A percentile compares a stretch with the other conserved stretches of the same genome.
Conservation (phyloP, 2,113 vertebrate species). For the Atractosteus spatula region DNA sequence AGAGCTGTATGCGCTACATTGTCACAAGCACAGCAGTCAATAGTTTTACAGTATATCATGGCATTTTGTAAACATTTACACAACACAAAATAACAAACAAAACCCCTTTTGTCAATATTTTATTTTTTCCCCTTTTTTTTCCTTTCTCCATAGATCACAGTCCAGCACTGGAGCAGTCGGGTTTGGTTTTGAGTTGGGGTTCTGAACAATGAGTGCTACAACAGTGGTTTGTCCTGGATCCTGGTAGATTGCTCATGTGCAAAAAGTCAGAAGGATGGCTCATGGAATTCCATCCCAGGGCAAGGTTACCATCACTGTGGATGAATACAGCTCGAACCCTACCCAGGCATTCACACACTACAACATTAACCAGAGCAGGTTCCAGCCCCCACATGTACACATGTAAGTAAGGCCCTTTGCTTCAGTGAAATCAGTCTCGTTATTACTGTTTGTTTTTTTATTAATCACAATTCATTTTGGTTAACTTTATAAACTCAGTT, state of each 20-base stretch:
- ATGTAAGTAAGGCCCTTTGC: constrained; percentile 77
- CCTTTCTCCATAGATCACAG: constrained; percentile 54
- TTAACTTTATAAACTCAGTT: too few relatives aligned
- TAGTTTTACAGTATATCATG: too few relatives aligned
- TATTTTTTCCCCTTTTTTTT: not conserved
- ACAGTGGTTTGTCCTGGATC: constrained; percentile 68
- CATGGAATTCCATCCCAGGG: constrained; percentile 91
- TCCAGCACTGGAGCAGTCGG: constrained; percentile 61
- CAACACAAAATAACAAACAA: not conserved
- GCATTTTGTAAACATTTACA: not conserved
- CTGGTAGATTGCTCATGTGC: constrained; percentile 89
- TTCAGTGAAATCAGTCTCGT: too few relatives aligned
- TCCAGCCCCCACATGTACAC: constrained; percentile 96
- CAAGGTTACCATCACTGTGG: constrained; percentile 94
- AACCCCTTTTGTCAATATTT: not conserved
- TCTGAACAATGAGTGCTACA: constrained; percentile 76
- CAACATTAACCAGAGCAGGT: constrained; percentile 99
- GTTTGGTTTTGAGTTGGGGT: constrained; percentile 52
- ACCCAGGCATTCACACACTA: constrained; percentile 98
- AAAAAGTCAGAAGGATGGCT: constrained; percentile 89
- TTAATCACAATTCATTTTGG: too few relatives aligned
- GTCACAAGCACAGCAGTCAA: too few relatives aligned
- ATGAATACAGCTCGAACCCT: constrained; percentile 98
- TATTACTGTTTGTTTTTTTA: too few relatives aligned
- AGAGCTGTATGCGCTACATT: too few relatives aligned